Conservation (phyloP, 2,113 vertebrate species). For the Numenius arquata region DNA sequence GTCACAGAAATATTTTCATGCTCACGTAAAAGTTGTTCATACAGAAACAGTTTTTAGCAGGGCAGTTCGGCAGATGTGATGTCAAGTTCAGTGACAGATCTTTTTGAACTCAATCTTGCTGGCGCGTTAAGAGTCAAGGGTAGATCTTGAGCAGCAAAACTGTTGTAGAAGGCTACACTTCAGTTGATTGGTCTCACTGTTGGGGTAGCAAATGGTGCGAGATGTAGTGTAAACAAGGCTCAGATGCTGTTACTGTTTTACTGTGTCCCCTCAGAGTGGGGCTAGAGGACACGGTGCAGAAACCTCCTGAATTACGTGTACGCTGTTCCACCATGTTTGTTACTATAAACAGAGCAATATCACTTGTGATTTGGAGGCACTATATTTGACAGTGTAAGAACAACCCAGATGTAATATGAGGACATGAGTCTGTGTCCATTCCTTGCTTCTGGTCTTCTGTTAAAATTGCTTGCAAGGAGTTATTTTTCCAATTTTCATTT, state of each 20-base stretch:
- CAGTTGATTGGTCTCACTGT: neutral
- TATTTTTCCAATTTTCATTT: neutral
- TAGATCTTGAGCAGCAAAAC: neutral
- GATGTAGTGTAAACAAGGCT: neutral
- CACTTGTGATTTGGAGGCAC: neutral
- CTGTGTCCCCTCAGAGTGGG: neutral
- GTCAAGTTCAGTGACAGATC: neutral
- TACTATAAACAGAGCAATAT: neutral
- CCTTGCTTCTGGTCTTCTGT: neutral
- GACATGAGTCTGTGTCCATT: neutral
- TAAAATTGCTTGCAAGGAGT: neutral
- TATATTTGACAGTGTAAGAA: constrained; percentile 1
- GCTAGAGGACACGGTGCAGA: neutral
- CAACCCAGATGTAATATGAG: neutral
- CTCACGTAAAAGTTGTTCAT: neutral
- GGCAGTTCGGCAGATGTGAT: neutral
- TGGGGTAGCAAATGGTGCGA: neutral
- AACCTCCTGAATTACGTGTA: neutral
- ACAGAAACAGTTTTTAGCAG: neutral
- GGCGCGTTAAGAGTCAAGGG: neutral
- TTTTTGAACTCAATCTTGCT: neutral
- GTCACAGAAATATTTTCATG: neutral
- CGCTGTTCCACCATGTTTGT: neutral
- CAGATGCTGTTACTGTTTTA: neutral
- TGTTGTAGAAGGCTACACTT: neutral